A percentile compares a stretch with the other conserved stretches of the same genome.
phyloP scores from a whole-genome alignment of 2,797 vertebrate genomes.

The Sparidentex hasta region DNA sequence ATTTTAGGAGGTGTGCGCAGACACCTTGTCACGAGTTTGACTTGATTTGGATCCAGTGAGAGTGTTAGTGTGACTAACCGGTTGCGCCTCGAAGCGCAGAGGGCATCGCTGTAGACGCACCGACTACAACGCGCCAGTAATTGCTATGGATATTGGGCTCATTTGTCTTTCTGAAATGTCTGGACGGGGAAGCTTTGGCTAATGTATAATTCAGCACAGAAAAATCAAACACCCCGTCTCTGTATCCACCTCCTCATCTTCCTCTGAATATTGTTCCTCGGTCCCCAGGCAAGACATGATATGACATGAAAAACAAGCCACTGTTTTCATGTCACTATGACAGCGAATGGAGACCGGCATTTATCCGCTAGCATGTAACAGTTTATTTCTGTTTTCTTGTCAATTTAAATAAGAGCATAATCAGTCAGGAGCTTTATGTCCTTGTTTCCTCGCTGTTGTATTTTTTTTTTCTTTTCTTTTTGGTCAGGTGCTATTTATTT shows the following conservation, averaged over 20 bases:
- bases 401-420: constrained; percentile 50
- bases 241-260: constrained; percentile 70
- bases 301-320: constrained; percentile 55
- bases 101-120: constrained; percentile 32
- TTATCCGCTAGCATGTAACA: constrained; percentile 51
- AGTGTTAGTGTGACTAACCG: constrained; percentile 29
- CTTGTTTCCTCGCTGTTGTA: constrained; percentile 28
- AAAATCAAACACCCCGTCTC: constrained; percentile 67
- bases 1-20: neutral
- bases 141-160: constrained; percentile 63
- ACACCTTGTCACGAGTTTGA: constrained; percentile 6
- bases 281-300: constrained; percentile 57
- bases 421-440: constrained; percentile 39
- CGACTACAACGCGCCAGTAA: constrained; percentile 40
- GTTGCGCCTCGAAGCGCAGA: constrained; percentile 36
- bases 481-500: neutral
- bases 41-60: constrained; percentile 25
- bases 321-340: constrained; percentile 57
- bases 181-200: constrained; percentile 62
- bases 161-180: constrained; percentile 68
- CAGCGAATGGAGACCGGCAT: constrained; percentile 53
- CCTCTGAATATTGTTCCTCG: constrained; percentile 60
- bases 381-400: constrained; percentile 57
- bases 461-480: constrained; percentile 10
- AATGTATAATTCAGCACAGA: constrained; percentile 74